Evolutionary conservation across 37 sponge, comb jelly and placozoan species (phyloP).

Genomic region (Diacarnus erythraeanus): DNA sequence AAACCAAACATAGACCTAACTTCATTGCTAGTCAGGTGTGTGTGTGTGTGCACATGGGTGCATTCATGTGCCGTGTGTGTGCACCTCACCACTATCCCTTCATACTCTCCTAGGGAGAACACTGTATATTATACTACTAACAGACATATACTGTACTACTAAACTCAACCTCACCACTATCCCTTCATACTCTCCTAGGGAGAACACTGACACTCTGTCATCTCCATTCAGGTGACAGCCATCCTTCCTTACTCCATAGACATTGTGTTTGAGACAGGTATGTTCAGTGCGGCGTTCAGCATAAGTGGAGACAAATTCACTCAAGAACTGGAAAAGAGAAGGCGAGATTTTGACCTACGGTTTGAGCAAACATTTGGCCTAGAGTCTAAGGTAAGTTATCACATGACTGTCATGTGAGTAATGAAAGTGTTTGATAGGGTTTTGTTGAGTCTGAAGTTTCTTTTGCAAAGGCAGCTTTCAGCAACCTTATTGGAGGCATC

Average conservation of each 20-base stretch:
- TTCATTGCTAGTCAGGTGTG: constrained; percentile 54
- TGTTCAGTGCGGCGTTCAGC: constrained; percentile 52
- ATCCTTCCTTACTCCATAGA: constrained; percentile 75
- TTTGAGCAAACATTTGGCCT: constrained; percentile 75
- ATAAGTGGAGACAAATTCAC: constrained; percentile 55
- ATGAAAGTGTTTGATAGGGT: constrained; percentile 47
- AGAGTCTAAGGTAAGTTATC: constrained; percentile 43
- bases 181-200: too few species aligned
- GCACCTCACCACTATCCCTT: too few species aligned
- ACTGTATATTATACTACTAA: too few species aligned
- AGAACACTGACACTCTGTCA: too few species aligned
- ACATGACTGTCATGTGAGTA: constrained; percentile 1
- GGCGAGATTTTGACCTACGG: constrained; percentile 46
- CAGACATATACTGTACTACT: too few species aligned
- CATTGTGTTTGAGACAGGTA: constrained; percentile 59
- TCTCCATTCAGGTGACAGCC: constrained; percentile 48
- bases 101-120: too few species aligned
- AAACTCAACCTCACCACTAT: too few species aligned
- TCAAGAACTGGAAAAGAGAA: constrained; percentile 26
- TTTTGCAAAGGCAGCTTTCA: constrained; percentile 91
- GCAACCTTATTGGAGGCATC: constrained; percentile 96
- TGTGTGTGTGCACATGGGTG: background rate
- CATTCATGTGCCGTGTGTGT: background rate
- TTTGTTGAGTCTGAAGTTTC: constrained; percentile 64
- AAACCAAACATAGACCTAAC: constrained; percentile 21